phyloP scores from a whole-genome alignment of 2,113 vertebrate species.

The Eurystomus gularis region DNA sequence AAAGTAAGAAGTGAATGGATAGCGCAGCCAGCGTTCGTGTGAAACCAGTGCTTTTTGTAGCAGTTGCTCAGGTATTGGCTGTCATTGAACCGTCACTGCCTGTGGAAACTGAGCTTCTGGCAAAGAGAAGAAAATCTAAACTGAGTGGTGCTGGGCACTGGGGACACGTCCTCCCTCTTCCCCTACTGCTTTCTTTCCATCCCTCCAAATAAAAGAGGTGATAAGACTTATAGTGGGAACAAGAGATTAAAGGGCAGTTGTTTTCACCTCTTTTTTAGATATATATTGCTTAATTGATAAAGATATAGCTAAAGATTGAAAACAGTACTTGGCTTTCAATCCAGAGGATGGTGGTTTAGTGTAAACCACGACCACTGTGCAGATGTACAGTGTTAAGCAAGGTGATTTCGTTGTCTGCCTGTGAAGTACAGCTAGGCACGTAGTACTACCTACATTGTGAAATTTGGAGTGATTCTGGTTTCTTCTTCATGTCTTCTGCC shows the following conservation, averaged over 20 bases:
- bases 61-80: not conserved
- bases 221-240: not conserved
- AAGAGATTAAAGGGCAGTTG: not conserved
- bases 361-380: not conserved
- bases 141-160: not conserved
- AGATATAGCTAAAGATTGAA: not conserved
- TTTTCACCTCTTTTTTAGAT: not conserved
- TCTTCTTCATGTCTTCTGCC: not conserved
- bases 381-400: not conserved
- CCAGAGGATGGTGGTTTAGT: not conserved
- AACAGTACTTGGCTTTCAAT: not conserved
- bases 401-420: not conserved
- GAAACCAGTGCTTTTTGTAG: not conserved
- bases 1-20: not conserved
- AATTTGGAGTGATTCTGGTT: not conserved
- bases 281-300: not conserved
- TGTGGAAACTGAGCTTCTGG: not conserved
- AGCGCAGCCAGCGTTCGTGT: not conserved
- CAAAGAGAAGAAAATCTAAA: not conserved
- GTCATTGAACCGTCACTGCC: not conserved
- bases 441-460: not conserved
- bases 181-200: not conserved
- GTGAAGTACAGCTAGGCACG: not conserved
- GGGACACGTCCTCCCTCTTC: not conserved
- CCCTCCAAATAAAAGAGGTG: not conserved